phyloP scores from a whole-genome alignment of 92 coral and sea anemone species.

The Porites cylindrica region DNA sequence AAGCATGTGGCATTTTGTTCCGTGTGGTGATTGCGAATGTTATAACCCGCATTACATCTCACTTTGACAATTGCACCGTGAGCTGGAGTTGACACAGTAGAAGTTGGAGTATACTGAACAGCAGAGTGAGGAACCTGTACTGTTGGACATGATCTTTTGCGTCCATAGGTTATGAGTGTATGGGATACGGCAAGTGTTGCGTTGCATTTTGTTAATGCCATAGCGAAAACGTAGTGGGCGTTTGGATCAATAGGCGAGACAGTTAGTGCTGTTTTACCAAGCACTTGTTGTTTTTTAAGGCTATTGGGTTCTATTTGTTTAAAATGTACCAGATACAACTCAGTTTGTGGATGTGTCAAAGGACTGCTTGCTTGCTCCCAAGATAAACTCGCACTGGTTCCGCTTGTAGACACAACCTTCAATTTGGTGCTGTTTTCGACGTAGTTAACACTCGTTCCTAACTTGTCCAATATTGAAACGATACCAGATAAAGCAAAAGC shows the following conservation, averaged over 20 bases:
- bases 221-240: slow-evolving; percentile 40
- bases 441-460: background rate
- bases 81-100: background rate
- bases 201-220: slow-evolving; percentile 22
- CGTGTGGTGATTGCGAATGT: background rate
- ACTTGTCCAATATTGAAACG: slow-evolving; percentile 1
- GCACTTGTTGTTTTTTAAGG: background rate
- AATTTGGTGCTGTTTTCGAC: background rate
- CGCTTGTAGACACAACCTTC: slow-evolving; percentile 22
- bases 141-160: slow-evolving; percentile 20
- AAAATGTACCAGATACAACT: slow-evolving; percentile 1
- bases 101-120: slow-evolving; percentile 19
- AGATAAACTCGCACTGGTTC: slow-evolving; percentile 9
- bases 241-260: background rate
- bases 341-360: slow-evolving; percentile 3
- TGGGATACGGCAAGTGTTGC: slow-evolving; percentile 42
- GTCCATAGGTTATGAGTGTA: slow-evolving; percentile 29
- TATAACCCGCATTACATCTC: slow-evolving; percentile 17
- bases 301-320: background rate
- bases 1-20: slow-evolving; percentile 19
- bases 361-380: slow-evolving; percentile 18
- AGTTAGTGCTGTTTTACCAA: background rate
- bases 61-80: slow-evolving; percentile 33
- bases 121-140: slow-evolving; percentile 3
- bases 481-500: background rate